Percentiles rank a stretch among this genome's conserved stretches.
phyloP scores from a whole-genome alignment of 2,113 vertebrate genomes.

The Grantiella picta region DNA sequence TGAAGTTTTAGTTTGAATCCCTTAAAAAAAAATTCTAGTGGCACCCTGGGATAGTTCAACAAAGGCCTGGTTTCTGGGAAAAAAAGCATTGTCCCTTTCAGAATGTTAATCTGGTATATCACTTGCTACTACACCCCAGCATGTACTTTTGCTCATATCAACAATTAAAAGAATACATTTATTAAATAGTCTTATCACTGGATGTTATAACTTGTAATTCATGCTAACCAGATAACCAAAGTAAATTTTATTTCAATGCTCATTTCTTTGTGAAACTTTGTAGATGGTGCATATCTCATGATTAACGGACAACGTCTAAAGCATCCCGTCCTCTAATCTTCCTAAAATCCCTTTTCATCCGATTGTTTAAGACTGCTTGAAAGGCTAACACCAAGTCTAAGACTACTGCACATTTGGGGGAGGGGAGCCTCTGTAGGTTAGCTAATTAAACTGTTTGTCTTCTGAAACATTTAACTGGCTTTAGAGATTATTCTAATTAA shows the following conservation, averaged over 20 bases:
- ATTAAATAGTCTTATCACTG: slow-evolving; percentile 78
- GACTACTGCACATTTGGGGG: slow-evolving; percentile 85
- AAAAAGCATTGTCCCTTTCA: slow-evolving; percentile 81
- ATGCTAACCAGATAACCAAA: slow-evolving; percentile 76
- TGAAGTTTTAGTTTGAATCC: slow-evolving; percentile 69
- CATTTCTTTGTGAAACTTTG: slow-evolving; percentile 78
- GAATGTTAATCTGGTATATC: slow-evolving; percentile 93
- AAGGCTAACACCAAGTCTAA: slow-evolving; percentile 91
- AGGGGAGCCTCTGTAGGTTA: slow-evolving; percentile 84
- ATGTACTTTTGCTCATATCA: slow-evolving; percentile 77
- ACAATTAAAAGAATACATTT: slow-evolving; percentile 81
- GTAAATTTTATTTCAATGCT: slow-evolving; percentile 79
- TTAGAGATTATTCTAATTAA: slow-evolving; percentile 89
- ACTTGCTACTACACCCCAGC: slow-evolving; percentile 79
- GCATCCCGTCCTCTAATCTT: slow-evolving; percentile 96
- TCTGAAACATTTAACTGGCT: slow-evolving; percentile 92
- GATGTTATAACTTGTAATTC: slow-evolving; percentile 78
- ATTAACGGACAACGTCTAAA: slow-evolving; percentile 97
- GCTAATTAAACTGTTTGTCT: slow-evolving; percentile 96
- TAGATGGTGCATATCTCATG: slow-evolving; percentile 88
- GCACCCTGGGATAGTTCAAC: slow-evolving; percentile 83
- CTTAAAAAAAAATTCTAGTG: slow-evolving; percentile 61
- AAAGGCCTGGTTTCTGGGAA: slow-evolving; percentile 91
- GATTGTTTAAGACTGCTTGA: slow-evolving; percentile 98
- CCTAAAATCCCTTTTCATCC: slow-evolving; percentile 99